Evolutionary conservation across 2,888 invertebrate genomes (phyloP), one percentile per base, ranked within the genome.

Genomic region (Trachelus stipa): DNA sequence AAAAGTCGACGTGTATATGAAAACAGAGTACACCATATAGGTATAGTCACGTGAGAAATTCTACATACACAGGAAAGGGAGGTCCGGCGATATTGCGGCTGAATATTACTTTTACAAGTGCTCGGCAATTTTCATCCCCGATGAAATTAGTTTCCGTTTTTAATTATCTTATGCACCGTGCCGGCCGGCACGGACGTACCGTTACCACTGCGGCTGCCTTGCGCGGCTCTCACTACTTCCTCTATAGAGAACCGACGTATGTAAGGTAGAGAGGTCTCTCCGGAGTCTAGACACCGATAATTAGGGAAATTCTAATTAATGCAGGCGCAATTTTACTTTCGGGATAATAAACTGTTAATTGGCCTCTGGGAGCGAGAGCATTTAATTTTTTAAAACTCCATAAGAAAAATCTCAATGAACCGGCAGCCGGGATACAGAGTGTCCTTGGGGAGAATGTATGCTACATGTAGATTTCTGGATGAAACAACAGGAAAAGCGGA

Each of bases 131-230:
- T 80, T 81, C 82, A 80, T 81, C 79, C 73, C 74, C 82, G 83
- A 82, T 80, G 81, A 83, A 84, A 86, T 86, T 86, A 86, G 83
- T 85, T 85, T 85, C 80, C 84, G 82, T 83, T 86, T 86, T 86
- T 86, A 85, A 85, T 86, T 85, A 85, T 81, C 80, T 78, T 34
- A 33, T 69, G 31, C 69, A 12, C 69, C 69, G 30, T 33, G 31
- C 30, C 69, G 33, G 30, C 69, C 33, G 30, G 30, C 30, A 33
- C 69, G 69, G 0, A 69, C 69, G 33, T 40, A 40, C 40, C 40
- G 40, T 40, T 40, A 40, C 40, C 40, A 40, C 40, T 40, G 40
- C 40, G 40, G 40, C 40, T 40, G 40, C 15, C 40, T 40, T 6
- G 69, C 30, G 69, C 69, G 69, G 15, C 3, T 69, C 69, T 12